These are phyloP conservation scores for Drosophila yooni DNA, from an alignment of 2,888 invertebrate genomes.

Conservation along the genomic window DNA sequence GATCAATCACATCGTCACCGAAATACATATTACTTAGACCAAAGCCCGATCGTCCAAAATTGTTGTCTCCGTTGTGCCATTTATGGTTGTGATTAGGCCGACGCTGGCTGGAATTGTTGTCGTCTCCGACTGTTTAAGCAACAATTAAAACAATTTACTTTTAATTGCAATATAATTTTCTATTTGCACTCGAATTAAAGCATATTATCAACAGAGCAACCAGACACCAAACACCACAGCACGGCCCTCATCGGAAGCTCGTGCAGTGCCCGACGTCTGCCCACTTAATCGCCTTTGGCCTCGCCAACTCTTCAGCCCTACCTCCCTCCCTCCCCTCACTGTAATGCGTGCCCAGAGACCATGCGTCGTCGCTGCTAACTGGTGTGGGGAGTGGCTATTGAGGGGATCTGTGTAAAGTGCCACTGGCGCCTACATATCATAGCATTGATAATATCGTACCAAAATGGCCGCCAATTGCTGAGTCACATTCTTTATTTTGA, in stretches of 20 bases:
- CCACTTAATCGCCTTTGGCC: conserved; percentile 65
- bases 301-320: conserved; percentile 31
- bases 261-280: conserved; percentile 37
- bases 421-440: conserved; percentile 75
- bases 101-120: conserved; percentile 24
- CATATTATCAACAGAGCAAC: conserved; percentile 67
- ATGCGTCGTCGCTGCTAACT: conserved; percentile 18
- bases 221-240: conserved; percentile 35
- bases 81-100: conserved; percentile 58
- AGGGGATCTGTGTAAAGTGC: conserved; percentile 75
- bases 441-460: conserved; percentile 64
- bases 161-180: conserved; percentile 81
- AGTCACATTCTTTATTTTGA: conserved; percentile 29
- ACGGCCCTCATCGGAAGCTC: conserved; percentile 49
- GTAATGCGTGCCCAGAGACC: conserved; percentile 46
- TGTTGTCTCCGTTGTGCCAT: conserved; percentile 35
- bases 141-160: conserved; percentile 78
- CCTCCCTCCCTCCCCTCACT: not conserved
- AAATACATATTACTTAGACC: conserved; percentile 9
- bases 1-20: conserved; percentile 75
- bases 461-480: conserved; percentile 63
- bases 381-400: conserved; percentile 9
- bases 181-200: conserved; percentile 77
- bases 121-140: conserved; percentile 55
- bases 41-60: conserved; percentile 42